A percentile compares a stretch with the other conserved stretches of the same genome.
These are phyloP conservation scores for Chromoteleia sp. DNA, from an alignment of 2,888 invertebrate species.

Conservation along the genomic window DNA sequence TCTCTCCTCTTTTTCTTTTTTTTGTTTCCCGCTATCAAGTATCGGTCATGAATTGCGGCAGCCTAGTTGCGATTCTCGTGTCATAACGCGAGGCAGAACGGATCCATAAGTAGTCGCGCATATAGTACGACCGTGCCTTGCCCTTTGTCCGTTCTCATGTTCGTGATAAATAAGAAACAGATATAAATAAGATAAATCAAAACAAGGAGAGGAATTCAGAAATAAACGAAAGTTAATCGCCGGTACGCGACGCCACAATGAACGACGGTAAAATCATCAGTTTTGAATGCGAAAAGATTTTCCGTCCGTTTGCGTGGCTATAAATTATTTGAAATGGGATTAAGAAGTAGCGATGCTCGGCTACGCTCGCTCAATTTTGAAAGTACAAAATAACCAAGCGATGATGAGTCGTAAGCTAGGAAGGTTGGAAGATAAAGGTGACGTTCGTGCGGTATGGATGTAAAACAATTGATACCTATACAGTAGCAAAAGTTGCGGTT, in stretches of 20 bases:
- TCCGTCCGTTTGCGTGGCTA: constrained; percentile 18
- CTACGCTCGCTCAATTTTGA: constrained; percentile 18
- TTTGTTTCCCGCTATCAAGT: too few species aligned
- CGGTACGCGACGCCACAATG: constrained; percentile 1
- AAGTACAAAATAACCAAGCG: constrained; percentile 6
- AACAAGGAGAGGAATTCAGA: constrained; percentile 24
- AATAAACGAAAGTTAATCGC: constrained; percentile 17
- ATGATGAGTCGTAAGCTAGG: too few species aligned
- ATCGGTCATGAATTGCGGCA: constrained; percentile 41
- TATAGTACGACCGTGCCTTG: constrained; percentile 34
- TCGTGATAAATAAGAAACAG: constrained; percentile 45
- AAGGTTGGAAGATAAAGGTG: too few species aligned
- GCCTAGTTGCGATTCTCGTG: constrained; percentile 18
- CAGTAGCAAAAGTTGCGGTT: too few species aligned
- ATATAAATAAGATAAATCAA: constrained; percentile 32
- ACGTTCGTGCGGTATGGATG: too few species aligned
- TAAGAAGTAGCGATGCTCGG: constrained; percentile 13
- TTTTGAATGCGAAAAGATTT: constrained; percentile 20
- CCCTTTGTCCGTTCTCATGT: constrained; percentile 45
- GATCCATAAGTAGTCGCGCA: constrained; percentile 24
- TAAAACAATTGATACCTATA: too few species aligned
- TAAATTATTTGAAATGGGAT: constrained; percentile 32
- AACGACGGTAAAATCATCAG: constrained; percentile 17
- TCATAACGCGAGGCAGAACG: constrained; percentile 27
- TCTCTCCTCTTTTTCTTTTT: too few species aligned